Base-by-base conservation (phyloP, 2,113 vertebrate genomes). In the Parus major region DNA sequence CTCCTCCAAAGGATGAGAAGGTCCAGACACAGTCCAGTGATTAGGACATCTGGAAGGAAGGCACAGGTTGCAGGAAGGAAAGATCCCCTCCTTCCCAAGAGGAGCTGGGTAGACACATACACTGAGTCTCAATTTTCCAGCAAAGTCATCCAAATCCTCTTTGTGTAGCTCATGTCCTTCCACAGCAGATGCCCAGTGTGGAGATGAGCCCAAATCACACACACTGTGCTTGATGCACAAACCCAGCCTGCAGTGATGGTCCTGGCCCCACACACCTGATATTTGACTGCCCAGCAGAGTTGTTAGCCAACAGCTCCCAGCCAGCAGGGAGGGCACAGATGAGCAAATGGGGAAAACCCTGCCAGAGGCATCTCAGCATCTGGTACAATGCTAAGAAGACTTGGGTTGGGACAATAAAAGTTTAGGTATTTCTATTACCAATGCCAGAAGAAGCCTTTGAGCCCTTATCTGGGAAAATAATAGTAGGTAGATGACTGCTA, bases 11-110 rank as follows among this genome's bases (percentile, higher is more conserved):
- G 44, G 72, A 63, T 86, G 72, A 92, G 80, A 88, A 88, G 72
- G 76, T 75, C 64, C 69, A 88, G 94, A 35, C 64, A n/a, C 65
- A 81, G 47, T 23, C 47, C 76, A 1, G 4, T 1, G 5, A 75
- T 50, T 1, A 18, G 80, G 76, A 47, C 68, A 92, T 86, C 68
- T 78, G 71, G 60, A 44, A 71, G 83, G 33, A 94, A 56, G 36
- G 85, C 61, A 77, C 71, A 86, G 88, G 90, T 88, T 90, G 79
- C 46, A 66, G 71, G 29, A 72, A 69, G 57, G 61, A 82, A 66
- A 52, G 52, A 86, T 50, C 42, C 42, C 12, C 50, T 90, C 46
- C 64, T 94, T 23, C 71, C 59, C 29, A 35, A 18, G 50, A 88
- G 33, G 10, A 88, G 29, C 55, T 70, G 55, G 16, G 23, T 55